Evolutionary conservation across 2,797 vertebrate species (phyloP), one percentile per base, ranked within the genome.

Genomic region (Coreius guichenoti): DNA sequence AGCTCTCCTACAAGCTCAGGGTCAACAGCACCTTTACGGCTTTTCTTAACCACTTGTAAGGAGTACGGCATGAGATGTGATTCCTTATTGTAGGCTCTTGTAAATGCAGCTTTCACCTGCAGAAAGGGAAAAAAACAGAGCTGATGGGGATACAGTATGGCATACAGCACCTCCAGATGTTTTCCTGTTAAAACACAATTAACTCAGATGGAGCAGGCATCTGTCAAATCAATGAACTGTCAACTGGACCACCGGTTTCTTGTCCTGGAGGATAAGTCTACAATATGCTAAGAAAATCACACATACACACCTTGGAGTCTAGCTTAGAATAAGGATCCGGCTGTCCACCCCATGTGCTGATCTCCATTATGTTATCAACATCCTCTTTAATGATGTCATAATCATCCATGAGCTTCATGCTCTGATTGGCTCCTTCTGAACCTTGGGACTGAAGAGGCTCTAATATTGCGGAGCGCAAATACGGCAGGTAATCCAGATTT

Each of bases 91-190:
- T 99, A 99, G 0, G 96, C 91, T 3, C 98, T 96, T 0, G 98
- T 99, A 87, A 99, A 99, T 11, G 98, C 97, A 5, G 97, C 96
- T 91, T 99, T 99, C 77, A 99, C 98, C 98, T 99, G 90, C 0
- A 23, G 36, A 58, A 33, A 21, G 7, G 8, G 1, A 3, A 39
- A 29, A 76, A 56, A 56, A 31, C 12, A 2, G 5, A 84, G 43
- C 39, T 80, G 77, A 74, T 47, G 65, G 26, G 65, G 49, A 67
- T 47, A 61, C 68, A 43, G 45, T 69, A 19, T 56, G 49, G n/a
- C 74, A 69, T 33, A 58, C 45, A 81, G 63, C 47, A 84, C 63
- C 47, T 78, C 63, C 47, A 78, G 74, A 56, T 84, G 82, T 78
- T 84, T 45, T 56, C 16, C 75, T 45, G 74, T 78, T 84, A 56